A percentile compares a stretch with the other conserved stretches of the same genome.
Conservation (phyloP, 2,888 invertebrate genomes). For the Gymnocheta viridis region DNA sequence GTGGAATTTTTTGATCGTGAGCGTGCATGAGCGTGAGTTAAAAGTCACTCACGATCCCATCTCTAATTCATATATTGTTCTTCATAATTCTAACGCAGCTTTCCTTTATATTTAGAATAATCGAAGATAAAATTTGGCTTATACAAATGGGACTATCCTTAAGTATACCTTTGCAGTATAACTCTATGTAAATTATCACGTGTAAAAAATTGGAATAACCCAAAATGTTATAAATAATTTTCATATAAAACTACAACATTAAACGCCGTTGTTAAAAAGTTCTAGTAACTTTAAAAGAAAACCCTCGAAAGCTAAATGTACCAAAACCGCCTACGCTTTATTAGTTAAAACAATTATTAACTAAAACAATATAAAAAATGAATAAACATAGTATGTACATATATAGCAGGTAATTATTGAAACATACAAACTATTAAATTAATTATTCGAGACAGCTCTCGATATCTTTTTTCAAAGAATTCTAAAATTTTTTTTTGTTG, state of each 20-base stretch:
- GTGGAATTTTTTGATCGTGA: too few relatives aligned
- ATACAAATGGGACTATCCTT: neutral
- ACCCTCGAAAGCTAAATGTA: slow-evolving; percentile 59
- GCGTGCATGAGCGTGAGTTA: too few relatives aligned
- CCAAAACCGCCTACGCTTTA: slow-evolving; percentile 59
- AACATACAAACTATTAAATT: neutral
- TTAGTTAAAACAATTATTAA: slow-evolving; percentile 45
- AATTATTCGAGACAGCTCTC: too few relatives aligned
- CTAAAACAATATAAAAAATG: slow-evolving; percentile 9
- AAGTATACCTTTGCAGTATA: neutral
- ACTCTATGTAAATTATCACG: neutral
- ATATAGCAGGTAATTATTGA: neutral
- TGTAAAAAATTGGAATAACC: slow-evolving; percentile 9
- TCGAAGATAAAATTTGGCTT: neutral
- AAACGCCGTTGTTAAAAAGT: neutral
- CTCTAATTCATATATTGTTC: neutral
- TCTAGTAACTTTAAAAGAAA: slow-evolving; percentile 22
- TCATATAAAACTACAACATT: neutral
- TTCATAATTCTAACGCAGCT: neutral
- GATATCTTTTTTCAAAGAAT: too few relatives aligned
- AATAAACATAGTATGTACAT: neutral
- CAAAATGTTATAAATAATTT: slow-evolving; percentile 16
- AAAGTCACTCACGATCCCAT: too few relatives aligned
- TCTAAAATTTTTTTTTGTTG: too few relatives aligned
- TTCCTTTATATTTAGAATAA: neutral